A percentile compares a stretch with the other conserved stretches of the same genome.
phyloP scores from a whole-genome alignment of 2,888 invertebrate species.

The Parelbella ahira region DNA sequence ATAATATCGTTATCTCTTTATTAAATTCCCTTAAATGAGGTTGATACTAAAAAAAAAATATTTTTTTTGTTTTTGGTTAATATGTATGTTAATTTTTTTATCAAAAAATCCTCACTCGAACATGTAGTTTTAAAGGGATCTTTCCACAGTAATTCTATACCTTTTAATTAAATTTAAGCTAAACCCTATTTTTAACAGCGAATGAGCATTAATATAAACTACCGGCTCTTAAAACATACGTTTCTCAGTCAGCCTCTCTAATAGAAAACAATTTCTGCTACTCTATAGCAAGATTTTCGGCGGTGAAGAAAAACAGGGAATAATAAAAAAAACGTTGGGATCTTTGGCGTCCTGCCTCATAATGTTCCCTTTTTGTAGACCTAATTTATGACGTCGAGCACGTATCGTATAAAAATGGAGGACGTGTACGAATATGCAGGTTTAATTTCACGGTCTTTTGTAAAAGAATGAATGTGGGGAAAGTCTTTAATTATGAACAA shows the following conservation, averaged over 20 bases:
- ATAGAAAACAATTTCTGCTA: conserved; percentile 3
- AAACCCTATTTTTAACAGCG: no score
- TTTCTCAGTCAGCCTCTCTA: neutral
- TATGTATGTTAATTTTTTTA: no score
- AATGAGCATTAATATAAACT: no score
- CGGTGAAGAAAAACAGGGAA: conserved; percentile 32
- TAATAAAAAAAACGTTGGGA: conserved; percentile 58
- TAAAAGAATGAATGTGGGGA: conserved; percentile 61
- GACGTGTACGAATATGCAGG: conserved; percentile 58
- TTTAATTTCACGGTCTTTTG: conserved; percentile 66
- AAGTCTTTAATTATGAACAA: conserved; percentile 66
- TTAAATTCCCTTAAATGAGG: conserved; percentile 8
- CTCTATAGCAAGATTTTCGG: conserved; percentile 9
- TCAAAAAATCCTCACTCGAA: no score
- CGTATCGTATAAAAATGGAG: conserved; percentile 30
- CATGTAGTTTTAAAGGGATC: no score
- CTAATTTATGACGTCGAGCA: conserved; percentile 66
- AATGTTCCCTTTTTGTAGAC: conserved; percentile 52
- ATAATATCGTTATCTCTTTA: conserved; percentile 28
- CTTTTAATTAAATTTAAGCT: no score
- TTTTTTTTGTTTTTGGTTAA: neutral
- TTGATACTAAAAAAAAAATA: conserved; percentile 2
- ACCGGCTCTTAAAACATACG: no score
- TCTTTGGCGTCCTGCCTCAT: conserved; percentile 53
- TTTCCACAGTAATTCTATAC: no score